Base-by-base conservation (phyloP, 2,888 invertebrate species). In the Synanthedon myopaeformis region DNA sequence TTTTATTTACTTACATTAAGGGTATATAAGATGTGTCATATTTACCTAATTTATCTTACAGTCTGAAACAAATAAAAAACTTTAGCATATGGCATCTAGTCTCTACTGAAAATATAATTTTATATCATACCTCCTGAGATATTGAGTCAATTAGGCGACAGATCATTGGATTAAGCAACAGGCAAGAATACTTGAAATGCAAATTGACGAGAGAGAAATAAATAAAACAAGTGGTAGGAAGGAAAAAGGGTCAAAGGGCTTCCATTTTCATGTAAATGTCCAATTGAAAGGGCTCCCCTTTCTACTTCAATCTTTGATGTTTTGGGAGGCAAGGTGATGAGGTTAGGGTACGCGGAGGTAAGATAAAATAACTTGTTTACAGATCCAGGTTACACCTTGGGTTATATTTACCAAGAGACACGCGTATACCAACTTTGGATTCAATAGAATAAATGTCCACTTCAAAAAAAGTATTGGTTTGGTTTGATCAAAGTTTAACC, bases 191-290 rank as follows among this genome's bases (percentile, higher is more conserved):
- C 53, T 49, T 55, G 52, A 55, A 56, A 52, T 51, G 53, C 56
- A 54, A 55, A 57, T 56, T 75, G 76, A 76, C 73, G 70, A 74
- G 71, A 72, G 73, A 54, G 51, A 28, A 66, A 76, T 76, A 77
- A 73, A 78, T 78, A 76, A 76, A 72, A 76, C 72, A 74, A 74
- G 76, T 70, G 70, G 64, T 42, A 49, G 63, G 58, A 58, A 57
- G 14, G 35, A 13, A 51, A 73, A 74, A 70, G 70, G 75, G 74
- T 71, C 72, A 63, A 69, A 68, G 60, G 28, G 64, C 59, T 62
- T 63, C 72, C 61, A 70, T 74, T 71, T 69, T 72, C 68, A 74
- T 74, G 75, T 70, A 74, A 74, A 76, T 74, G 68, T 63, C 62
- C 61, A 60, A 66, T 69, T 63, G 61, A 61, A 56, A 53, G 59